A percentile compares a stretch with the other conserved stretches of the same genome.
phyloP scores from a whole-genome alignment of 2,888 invertebrate genomes.

The Pemphredon lugubris region DNA sequence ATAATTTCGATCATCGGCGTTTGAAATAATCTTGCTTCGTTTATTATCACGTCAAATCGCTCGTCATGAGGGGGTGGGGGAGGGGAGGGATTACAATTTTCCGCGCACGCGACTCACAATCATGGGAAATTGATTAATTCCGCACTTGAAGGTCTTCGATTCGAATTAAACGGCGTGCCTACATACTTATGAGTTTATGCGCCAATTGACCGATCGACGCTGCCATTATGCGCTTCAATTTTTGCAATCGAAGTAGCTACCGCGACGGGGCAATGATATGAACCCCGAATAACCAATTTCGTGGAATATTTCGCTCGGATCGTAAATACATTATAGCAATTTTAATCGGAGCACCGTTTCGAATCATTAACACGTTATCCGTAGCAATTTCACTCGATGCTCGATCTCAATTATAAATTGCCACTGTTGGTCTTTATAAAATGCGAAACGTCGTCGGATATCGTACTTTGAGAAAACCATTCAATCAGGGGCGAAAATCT shows the following conservation, averaged over 20 bases:
- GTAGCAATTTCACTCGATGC: not conserved
- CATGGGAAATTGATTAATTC: conserved; percentile 29
- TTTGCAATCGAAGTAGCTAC: not conserved
- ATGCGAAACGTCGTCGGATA: too few species aligned
- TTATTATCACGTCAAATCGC: conserved; percentile 50
- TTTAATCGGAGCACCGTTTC: not conserved
- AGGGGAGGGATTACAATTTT: conserved; percentile 56
- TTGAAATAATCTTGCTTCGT: conserved; percentile 52
- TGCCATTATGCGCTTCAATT: conserved; percentile 7
- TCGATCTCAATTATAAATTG: not conserved
- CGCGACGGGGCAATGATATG: too few species aligned
- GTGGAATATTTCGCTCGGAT: not conserved
- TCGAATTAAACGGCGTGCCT: conserved; percentile 30
- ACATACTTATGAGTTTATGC: conserved; percentile 4
- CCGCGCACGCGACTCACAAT: conserved; percentile 36
- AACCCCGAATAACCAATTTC: too few species aligned
- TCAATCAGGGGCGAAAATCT: too few species aligned
- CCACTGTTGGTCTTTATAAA: too few species aligned
- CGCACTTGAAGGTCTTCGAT: conserved; percentile 24
- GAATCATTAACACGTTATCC: not conserved
- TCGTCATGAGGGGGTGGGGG: conserved; percentile 43
- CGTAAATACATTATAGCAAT: too few species aligned
- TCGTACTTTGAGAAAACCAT: too few species aligned
- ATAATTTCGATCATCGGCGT: conserved; percentile 49
- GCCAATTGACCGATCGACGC: conserved; percentile 15